A percentile compares a stretch with the other conserved stretches of the same genome.
Evolutionary conservation across 2,113 vertebrate genomes (phyloP).

Genomic region (Cochlearius cochlearius): DNA sequence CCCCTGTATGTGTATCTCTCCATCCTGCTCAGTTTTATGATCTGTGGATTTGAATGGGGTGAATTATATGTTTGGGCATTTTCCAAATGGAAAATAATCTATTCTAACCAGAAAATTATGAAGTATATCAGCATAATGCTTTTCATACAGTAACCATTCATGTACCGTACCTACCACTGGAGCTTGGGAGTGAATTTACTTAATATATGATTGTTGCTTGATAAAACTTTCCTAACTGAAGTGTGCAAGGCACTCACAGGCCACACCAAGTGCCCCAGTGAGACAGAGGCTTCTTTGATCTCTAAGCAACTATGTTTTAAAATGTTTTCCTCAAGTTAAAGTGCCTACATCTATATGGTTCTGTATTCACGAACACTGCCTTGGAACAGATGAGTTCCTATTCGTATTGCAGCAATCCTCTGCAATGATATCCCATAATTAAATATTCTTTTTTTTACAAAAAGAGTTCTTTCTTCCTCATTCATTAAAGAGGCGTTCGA

Average conservation of each 20-base stretch:
- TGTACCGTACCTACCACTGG: neutral
- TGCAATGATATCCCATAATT: neutral
- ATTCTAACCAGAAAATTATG: neutral
- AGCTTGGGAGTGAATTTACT: neutral
- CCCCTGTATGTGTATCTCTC: neutral
- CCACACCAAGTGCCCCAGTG: neutral
- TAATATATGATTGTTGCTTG: neutral
- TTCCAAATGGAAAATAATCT: neutral
- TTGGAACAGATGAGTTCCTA: neutral
- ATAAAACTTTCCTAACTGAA: neutral
- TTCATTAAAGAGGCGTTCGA: neutral
- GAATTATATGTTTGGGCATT: neutral
- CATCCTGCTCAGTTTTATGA: neutral
- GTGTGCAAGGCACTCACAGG: neutral
- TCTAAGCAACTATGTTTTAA: neutral
- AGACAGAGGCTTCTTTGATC: neutral
- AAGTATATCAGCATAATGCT: neutral
- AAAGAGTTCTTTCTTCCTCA: neutral
- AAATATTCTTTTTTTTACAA: neutral
- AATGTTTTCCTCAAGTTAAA: neutral
- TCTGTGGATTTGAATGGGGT: neutral
- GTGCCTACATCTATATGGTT: neutral
- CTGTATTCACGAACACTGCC: neutral
- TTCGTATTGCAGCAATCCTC: neutral
- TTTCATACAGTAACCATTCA: neutral